Conservation (phyloP, 1,140 invertebrate species). For the Trypoxylus dichotomus region DNA sequence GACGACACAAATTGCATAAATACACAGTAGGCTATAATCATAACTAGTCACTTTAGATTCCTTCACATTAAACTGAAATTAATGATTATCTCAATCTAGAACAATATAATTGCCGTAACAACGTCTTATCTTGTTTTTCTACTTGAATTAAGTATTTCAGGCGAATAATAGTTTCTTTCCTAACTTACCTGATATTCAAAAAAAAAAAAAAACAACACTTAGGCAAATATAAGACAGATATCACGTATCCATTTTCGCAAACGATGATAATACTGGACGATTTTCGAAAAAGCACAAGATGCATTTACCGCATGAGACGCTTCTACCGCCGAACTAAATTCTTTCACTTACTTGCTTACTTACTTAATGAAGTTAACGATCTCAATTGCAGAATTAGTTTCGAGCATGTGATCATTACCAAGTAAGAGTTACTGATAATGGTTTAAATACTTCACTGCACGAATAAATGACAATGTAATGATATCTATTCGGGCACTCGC, state of each 20-base stretch:
- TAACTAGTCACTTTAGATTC: too few species aligned
- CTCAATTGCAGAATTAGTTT: slow-evolving; percentile 42
- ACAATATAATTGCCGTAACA: not conserved
- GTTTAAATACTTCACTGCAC: not conserved
- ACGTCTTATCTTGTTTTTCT: not conserved
- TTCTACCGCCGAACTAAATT: slow-evolving; percentile 25
- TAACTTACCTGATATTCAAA: slow-evolving; percentile 26
- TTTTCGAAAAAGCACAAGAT: not conserved
- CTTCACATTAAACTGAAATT: not conserved
- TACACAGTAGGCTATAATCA: not conserved
- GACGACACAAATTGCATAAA: slow-evolving; percentile 11
- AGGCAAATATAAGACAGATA: not conserved
- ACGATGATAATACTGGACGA: not conserved
- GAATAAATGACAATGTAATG: not conserved
- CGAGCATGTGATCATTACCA: slow-evolving; percentile 20
- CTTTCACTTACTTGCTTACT: slow-evolving; percentile 23
- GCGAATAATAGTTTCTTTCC: slow-evolving; percentile 35
- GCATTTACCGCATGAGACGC: slow-evolving; percentile 11
- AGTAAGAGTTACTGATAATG: slow-evolving; percentile 34
- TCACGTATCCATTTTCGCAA: not conserved
- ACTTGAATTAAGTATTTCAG: not conserved
- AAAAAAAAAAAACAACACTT: too few species aligned
- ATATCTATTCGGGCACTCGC: not conserved
- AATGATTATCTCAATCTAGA: not conserved
- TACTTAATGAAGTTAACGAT: slow-evolving; percentile 44